Conservation (phyloP, 2,888 invertebrate genomes). For the Seladonia tumulorum region DNA sequence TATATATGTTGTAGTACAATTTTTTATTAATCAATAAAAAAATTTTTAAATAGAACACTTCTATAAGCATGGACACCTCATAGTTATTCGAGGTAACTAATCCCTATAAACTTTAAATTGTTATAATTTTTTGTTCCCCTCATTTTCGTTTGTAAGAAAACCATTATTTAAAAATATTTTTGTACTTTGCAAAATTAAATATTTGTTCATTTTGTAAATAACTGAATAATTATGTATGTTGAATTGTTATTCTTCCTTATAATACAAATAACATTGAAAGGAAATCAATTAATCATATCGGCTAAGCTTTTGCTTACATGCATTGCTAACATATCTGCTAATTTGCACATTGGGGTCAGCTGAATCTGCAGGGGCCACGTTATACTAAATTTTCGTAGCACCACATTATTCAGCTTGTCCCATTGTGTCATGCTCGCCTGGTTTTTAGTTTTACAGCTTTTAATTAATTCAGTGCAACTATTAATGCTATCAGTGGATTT, state of each 20-base stretch:
- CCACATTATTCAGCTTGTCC: conserved; percentile 90
- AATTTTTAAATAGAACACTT: conserved; percentile 5
- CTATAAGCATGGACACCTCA: conserved; percentile 22
- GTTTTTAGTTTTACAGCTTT: conserved; percentile 61
- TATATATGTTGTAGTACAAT: neutral
- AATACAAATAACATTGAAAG: conserved; percentile 34
- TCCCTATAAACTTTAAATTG: conserved; percentile 4
- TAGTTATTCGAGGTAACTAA: conserved; percentile 12
- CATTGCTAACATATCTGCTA: conserved; percentile 76
- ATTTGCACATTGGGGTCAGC: conserved; percentile 82
- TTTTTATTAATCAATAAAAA: neutral
- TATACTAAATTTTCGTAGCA: conserved; percentile 86
- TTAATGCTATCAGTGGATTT: conserved; percentile 36
- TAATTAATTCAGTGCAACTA: conserved; percentile 39
- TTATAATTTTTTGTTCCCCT: neutral
- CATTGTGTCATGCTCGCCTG: conserved; percentile 77
- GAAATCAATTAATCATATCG: conserved; percentile 46
- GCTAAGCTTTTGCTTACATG: conserved; percentile 72
- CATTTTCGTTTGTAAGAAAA: neutral
- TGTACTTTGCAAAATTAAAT: neutral
- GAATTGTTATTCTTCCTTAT: conserved; percentile 30
- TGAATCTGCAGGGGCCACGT: conserved; percentile 87
- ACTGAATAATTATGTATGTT: conserved; percentile 38
- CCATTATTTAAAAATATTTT: neutral
- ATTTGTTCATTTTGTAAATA: conserved; percentile 35